Base-by-base conservation (phyloP, 1,140 invertebrate species). In the Tetramorium simillimum region DNA sequence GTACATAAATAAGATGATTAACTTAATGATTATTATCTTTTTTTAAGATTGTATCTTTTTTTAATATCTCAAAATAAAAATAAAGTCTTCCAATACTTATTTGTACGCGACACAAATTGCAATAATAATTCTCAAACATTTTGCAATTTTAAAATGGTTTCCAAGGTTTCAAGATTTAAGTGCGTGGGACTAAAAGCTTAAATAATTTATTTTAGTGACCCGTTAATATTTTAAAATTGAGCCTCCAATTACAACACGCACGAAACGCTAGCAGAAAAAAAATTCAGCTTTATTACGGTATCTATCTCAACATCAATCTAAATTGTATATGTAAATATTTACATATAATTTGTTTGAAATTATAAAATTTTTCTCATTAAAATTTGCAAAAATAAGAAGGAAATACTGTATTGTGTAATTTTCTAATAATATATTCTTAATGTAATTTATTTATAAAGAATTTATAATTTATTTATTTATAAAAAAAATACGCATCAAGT, bases 211-310 rank as follows among this genome's bases (percentile, higher is more conserved):
- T 43, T 40, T 37, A 21, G 5, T 21, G 18, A 53, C 14, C 10
- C 10, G 9, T 53, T 72, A 73, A 53, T 21, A 73, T 73, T 73
- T 4, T 53, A 73, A 53, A 37, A 37, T n/a, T 33, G 69, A 72
- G 6, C 33, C 4, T 53, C 10, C 16, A 18, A 28, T 62, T 62
- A 16, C 14, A 33, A 28, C 58, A 18, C 5, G 5, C 14, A 18
- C 18, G 12, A 63, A 63, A 33, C 33, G 33, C 33, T 33, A 33
- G 4, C 3, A 16, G 10, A 1, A 12, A 18, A 14, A n/a, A 65
- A 65, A 40, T 40, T 21, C 9, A 40, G 33, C 9, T 16, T 63
- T 9, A 63, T 33, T 18, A 18, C 60, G 37, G 33, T n/a, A 65
- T 63, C 33, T 37, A 40, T 40, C 18, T 65, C 16, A 65, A 65